Conservation (phyloP, 37 sponge, comb jelly and placozoan species). For the Spongilla lacustris region DNA sequence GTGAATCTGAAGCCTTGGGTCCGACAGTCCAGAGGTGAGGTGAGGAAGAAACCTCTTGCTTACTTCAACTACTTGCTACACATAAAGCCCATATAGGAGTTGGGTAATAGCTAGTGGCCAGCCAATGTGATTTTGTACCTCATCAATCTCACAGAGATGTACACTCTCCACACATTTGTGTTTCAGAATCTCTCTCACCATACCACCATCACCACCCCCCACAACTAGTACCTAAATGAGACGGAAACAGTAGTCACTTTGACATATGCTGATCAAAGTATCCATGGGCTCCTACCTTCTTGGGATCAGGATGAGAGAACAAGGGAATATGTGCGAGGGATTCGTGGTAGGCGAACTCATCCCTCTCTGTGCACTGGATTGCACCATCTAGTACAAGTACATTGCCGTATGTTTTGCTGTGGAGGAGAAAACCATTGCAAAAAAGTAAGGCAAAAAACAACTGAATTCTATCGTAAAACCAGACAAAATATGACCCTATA, state of each 20-base stretch:
- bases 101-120: too few species aligned
- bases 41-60: conserved; percentile 82
- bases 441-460: too few species aligned
- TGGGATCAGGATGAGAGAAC: conserved; percentile 82
- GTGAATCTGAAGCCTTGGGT: conserved; percentile 68
- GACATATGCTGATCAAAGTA: too few species aligned
- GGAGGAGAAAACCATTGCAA: not conserved
- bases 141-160: conserved; percentile 91
- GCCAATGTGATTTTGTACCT: too few species aligned
- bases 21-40: conserved; percentile 52
- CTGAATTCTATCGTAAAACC: too few species aligned
- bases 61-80: conserved; percentile 63
- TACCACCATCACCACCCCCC: conserved; percentile 98
- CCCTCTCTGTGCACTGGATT: conserved; percentile 88
- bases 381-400: conserved; percentile 90
- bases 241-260: not conserved
- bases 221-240: conserved; percentile 82
- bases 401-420: conserved; percentile 77
- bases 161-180: conserved; percentile 80
- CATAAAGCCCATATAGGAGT: too few species aligned
- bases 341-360: conserved; percentile 91
- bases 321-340: conserved; percentile 86
- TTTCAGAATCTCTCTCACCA: conserved; percentile 88
- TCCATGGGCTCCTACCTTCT: too few species aligned
- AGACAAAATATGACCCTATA: too few species aligned